Evolutionary conservation across 2,797 vertebrate genomes (phyloP), one percentile per base, ranked within the genome.

Genomic region (Microchirus variegatus): DNA sequence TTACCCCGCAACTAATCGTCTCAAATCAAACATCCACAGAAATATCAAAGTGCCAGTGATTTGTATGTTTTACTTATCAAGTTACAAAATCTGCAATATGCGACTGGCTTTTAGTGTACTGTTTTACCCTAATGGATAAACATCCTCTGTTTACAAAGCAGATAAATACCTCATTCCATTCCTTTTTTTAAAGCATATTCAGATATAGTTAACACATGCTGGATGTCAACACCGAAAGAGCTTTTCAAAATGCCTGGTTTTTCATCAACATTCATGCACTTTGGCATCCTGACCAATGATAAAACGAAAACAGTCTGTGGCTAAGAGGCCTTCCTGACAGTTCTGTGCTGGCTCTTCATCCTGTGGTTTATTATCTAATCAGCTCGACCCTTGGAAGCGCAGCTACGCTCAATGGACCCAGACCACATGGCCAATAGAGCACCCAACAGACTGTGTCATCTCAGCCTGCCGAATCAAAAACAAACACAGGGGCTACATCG

Each of bases 391-490:
- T 87, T 76, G 74, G 88, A 92, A 86, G 85, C 87, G 75, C 87
- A 79, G 81, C 85, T 83, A 82, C 60, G 84, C 77, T 92, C 90
- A 89, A 80, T 91, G 89, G 91, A 92, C 87, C 90, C 80, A 89
- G 84, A 91, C 90, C 85, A 85, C 90, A 92, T 86, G 92, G 91
- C 89, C 90, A 92, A 93, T 92, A 87, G 91, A 94, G 91, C 81
- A 78, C 87, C 90, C 90, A 92, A 87, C 90, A 90, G 89, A 91
- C 91, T 93, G 91, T 92, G 89, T 92, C 92, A 90, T 92, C 90
- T 87, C 85, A 85, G 83, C 88, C 87, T 67, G 82, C 86, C 75
- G 85, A 89, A 92, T 92, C 82, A 87, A 91, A 93, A 93, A 93
- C 90, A 93, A 93, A 93, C 91, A 90, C 75, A 60, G 60, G 54